Conservation (phyloP, 2,888 invertebrate species). For the Parapristionchus giblindavisi region DNA sequence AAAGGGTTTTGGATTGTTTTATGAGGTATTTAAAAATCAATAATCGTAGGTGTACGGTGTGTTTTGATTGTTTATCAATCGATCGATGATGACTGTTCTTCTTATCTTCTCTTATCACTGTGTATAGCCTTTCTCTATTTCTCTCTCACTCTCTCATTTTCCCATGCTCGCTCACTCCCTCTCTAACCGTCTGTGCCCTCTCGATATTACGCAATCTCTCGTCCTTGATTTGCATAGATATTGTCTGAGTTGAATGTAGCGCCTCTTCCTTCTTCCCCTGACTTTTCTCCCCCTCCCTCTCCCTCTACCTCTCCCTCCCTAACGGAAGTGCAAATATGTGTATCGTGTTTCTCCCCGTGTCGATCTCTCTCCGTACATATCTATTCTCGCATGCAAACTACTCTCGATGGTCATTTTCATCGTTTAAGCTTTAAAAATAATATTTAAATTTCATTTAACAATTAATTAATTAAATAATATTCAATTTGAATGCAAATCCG, state of each 20-base stretch:
- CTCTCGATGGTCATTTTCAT: slow-evolving; percentile 5
- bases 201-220: neutral
- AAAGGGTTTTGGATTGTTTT: too few species aligned
- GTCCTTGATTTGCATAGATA: neutral
- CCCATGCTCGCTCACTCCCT: slow-evolving; percentile 12
- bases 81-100: too few species aligned
- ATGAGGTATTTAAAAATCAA: too few species aligned
- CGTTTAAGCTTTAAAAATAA: neutral
- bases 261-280: neutral
- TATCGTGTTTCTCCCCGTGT: neutral
- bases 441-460: too few species aligned
- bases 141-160: slow-evolving; percentile 8
- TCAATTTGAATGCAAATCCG: neutral
- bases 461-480: too few species aligned
- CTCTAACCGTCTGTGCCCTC: neutral
- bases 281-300: neutral
- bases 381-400: neutral
- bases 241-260: neutral
- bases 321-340: slow-evolving; percentile 15
- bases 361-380: neutral
- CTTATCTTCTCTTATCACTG: neutral
- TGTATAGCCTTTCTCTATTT: neutral
- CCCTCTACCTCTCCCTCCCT: slow-evolving; percentile 4
- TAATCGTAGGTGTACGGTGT: too few species aligned
- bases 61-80: too few species aligned